Conservation (phyloP, 2,888 invertebrate species). For the Adelognathus sp. region DNA sequence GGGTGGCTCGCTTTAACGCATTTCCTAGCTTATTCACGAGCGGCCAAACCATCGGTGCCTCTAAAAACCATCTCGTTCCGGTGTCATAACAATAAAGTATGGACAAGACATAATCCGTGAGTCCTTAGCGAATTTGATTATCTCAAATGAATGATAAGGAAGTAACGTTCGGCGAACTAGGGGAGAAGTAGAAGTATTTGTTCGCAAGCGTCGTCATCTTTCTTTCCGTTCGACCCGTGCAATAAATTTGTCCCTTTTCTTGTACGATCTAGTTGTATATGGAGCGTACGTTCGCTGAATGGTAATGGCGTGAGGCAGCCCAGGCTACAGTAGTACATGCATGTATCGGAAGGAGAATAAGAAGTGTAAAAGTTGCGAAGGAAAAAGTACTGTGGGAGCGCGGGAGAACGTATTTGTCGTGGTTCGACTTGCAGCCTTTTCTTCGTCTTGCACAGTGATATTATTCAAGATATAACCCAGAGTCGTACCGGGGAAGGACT, state of each 20-base stretch:
- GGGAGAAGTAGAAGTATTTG: not conserved
- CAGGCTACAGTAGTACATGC: not conserved
- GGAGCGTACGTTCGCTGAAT: slow-evolving; percentile 23
- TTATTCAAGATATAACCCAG: slow-evolving; percentile 68
- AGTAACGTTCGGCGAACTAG: too few species aligned
- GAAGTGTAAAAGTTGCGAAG: not conserved
- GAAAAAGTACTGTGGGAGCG: not conserved
- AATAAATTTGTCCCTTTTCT: slow-evolving; percentile 22
- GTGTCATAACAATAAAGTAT: not conserved
- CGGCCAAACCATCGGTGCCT: slow-evolving; percentile 26
- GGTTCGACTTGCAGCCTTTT: slow-evolving; percentile 30
- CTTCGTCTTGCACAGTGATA: slow-evolving; percentile 62
- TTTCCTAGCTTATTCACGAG: slow-evolving; percentile 32
- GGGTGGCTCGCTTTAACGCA: slow-evolving; percentile 33
- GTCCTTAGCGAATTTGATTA: slow-evolving; percentile 18
- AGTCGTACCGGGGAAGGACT: slow-evolving; percentile 6
- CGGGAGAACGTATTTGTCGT: slow-evolving; percentile 12
- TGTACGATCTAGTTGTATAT: slow-evolving; percentile 9
- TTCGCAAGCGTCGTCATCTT: not conserved
- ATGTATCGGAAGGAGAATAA: slow-evolving; percentile 26
- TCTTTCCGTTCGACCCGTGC: slow-evolving; percentile 15
- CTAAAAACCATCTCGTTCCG: slow-evolving; percentile 1
- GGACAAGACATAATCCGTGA: slow-evolving; percentile 3
- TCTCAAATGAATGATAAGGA: not conserved
- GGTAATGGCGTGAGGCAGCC: slow-evolving; percentile 25